Percentiles rank a stretch among this genome's conserved stretches.
Conservation (phyloP, 1,140 invertebrate genomes). For the Platorchestia sp. region DNA sequence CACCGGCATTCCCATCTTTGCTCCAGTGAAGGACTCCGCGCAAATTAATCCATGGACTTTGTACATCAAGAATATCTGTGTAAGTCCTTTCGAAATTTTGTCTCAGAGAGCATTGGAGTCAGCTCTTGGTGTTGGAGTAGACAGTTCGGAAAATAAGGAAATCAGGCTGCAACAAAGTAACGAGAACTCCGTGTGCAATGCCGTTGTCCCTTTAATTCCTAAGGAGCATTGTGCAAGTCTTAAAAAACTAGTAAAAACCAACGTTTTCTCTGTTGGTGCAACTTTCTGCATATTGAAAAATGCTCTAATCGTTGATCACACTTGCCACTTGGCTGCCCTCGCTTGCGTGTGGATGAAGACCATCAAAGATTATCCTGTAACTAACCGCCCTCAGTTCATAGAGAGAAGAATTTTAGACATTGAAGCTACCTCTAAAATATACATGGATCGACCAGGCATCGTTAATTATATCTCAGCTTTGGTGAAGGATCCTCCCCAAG, state of each 20-base stretch:
- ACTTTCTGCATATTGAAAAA: constrained; percentile 66
- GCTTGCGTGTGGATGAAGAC: constrained; percentile 65
- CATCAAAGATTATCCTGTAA: constrained; percentile 56
- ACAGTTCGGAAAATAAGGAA: constrained; percentile 59
- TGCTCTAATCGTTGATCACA: constrained; percentile 64
- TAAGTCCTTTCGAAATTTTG: constrained; percentile 61
- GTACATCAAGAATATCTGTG: constrained; percentile 61
- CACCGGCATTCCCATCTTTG: constrained; percentile 65
- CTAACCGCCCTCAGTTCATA: constrained; percentile 59
- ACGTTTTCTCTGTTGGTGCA: constrained; percentile 62
- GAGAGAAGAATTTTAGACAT: constrained; percentile 56
- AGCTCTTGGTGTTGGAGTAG: constrained; percentile 7
- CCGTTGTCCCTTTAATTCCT: constrained; percentile 62
- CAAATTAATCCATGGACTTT: constrained; percentile 66
- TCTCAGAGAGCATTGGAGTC: constrained; percentile 62
- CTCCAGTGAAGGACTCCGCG: constrained; percentile 61
- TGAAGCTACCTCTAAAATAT: constrained; percentile 60
- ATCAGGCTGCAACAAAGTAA: constrained; percentile 59
- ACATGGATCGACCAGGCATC: constrained; percentile 60
- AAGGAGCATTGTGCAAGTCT: constrained; percentile 48
- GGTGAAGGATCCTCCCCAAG: constrained; percentile 56
- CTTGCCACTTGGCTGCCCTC: constrained; percentile 64
- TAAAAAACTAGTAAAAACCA: constrained; percentile 59
- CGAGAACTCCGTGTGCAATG: constrained; percentile 61
- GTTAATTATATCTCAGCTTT: constrained; percentile 58